These are phyloP conservation scores for Morus bassanus DNA, from an alignment of 2,797 vertebrate genomes.

Conservation along the genomic window DNA sequence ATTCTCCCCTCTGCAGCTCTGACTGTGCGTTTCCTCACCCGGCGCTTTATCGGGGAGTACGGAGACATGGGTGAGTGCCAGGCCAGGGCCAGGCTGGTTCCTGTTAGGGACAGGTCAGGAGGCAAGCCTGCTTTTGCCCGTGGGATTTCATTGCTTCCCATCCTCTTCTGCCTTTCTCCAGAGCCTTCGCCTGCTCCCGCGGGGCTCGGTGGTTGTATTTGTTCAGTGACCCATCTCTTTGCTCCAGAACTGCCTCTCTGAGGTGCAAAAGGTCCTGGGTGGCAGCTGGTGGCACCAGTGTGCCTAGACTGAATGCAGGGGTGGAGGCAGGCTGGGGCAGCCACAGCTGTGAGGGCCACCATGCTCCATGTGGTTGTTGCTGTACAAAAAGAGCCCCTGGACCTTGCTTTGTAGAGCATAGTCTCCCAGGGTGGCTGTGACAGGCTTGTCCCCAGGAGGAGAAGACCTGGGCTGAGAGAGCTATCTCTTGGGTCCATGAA, in stretches of 20 bases:
- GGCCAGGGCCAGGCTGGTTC: not conserved
- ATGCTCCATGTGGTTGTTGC: not conserved
- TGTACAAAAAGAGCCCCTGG: not conserved
- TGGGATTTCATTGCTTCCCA: not conserved
- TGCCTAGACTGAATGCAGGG: not conserved
- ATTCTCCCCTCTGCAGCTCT: constrained; percentile 74
- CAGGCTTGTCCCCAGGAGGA: not conserved
- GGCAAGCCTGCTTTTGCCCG: not conserved
- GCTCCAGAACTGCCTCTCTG: not conserved
- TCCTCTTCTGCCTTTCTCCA: not conserved
- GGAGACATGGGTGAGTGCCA: constrained; percentile 84
- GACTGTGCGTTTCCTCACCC: constrained; percentile 87
- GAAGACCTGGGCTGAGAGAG: not conserved
- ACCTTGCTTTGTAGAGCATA: not conserved
- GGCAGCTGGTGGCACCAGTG: not conserved
- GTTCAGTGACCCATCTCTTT: not conserved
- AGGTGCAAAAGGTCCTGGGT: not conserved
- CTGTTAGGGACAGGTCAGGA: not conserved
- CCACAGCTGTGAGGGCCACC: no score
- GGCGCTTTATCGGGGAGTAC: constrained; percentile 90
- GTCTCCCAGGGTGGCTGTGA: not conserved
- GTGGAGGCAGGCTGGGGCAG: not conserved
- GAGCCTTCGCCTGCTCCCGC: not conserved
- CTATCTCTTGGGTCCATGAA: not conserved
- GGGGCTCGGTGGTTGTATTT: not conserved